phyloP scores from a whole-genome alignment of 2,888 invertebrate species.

The Plutella xylostella region DNA sequence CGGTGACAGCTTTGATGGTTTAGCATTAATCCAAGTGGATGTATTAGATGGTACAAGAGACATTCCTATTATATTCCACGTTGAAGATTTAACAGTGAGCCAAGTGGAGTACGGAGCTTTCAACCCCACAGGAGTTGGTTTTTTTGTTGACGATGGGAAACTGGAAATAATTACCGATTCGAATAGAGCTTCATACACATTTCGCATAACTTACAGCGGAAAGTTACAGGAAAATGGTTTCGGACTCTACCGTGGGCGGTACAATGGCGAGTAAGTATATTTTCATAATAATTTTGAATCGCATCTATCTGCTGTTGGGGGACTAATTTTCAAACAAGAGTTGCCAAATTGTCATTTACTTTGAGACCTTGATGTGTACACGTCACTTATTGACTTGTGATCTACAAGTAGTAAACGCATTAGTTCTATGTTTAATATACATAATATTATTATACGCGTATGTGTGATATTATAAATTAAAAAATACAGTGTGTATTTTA shows the following conservation, averaged over 20 bases:
- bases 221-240: constrained; percentile 22
- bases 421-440: no score
- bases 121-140: constrained; percentile 24
- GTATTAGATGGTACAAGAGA: constrained; percentile 24
- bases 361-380: no score
- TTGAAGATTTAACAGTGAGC: constrained; percentile 25
- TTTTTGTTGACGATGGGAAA: constrained; percentile 19
- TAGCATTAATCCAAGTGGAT: constrained; percentile 27
- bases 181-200: constrained; percentile 25
- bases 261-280: constrained; percentile 23
- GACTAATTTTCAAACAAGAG: no score
- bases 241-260: constrained; percentile 31
- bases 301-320: no score
- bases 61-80: constrained; percentile 27
- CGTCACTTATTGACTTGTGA: no score
- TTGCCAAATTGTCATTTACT: no score
- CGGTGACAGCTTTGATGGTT: constrained; percentile 30
- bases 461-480: no score
- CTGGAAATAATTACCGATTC: constrained; percentile 27
- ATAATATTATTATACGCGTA: no score
- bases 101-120: constrained; percentile 29
- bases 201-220: constrained; percentile 37
- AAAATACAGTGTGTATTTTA: no score
- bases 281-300: neutral
- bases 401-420: no score